Percentiles rank a stretch among this genome's conserved stretches.
Evolutionary conservation across 2,888 invertebrate genomes (phyloP).

Genomic region (Trileptium ribeirensis): DNA sequence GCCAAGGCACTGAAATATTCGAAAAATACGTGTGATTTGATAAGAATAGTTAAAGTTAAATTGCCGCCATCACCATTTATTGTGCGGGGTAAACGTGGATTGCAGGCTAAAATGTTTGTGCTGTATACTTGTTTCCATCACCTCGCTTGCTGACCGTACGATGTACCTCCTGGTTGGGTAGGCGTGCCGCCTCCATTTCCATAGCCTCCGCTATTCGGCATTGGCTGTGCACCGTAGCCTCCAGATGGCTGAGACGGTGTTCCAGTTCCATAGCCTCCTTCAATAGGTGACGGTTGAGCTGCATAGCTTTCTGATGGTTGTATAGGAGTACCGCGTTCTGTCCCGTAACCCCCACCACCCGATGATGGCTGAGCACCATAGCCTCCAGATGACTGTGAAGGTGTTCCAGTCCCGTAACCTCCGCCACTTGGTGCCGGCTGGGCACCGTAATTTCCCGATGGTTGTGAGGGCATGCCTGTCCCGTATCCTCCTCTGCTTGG

Average conservation of each 20-base stretch:
- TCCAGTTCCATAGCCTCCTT: neutral
- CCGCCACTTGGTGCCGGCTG: neutral
- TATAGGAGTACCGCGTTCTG: too few relatives aligned
- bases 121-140: too few relatives aligned
- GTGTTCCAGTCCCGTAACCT: neutral
- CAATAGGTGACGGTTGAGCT: neutral
- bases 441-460: neutral
- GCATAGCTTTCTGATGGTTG: too few relatives aligned
- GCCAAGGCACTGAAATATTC: too few relatives aligned
- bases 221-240: neutral
- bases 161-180: too few relatives aligned
- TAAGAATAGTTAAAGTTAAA: too few relatives aligned
- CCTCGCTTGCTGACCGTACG: too few relatives aligned
- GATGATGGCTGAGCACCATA: neutral
- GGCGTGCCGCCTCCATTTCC: too few relatives aligned
- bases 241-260: neutral
- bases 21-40: too few relatives aligned
- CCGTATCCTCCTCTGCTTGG: neutral
- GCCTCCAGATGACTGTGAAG: neutral
- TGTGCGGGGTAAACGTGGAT: too few relatives aligned
- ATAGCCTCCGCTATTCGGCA: neutral
- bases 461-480: neutral
- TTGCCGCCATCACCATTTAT: too few relatives aligned
- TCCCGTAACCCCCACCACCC: neutral
- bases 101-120: too few relatives aligned